Evolutionary conservation across 2,888 invertebrate species (phyloP).

Genomic region (Coelogynopora nodosa): DNA sequence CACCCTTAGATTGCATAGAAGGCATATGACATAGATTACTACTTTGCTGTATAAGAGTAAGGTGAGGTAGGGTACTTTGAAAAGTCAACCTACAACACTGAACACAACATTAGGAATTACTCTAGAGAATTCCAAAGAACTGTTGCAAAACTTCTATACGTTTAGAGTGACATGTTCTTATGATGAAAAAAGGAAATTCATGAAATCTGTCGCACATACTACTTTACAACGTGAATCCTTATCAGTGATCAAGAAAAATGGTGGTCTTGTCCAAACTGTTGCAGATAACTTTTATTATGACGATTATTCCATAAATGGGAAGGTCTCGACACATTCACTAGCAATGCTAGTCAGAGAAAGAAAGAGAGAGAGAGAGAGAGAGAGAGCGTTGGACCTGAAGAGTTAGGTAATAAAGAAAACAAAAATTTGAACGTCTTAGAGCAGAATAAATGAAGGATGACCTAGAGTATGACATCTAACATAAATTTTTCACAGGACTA

Average conservation of each 20-base stretch:
- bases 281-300: background rate
- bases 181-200: background rate
- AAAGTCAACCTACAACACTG: background rate
- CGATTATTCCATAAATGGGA: background rate
- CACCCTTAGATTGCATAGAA: too few relatives aligned
- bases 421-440: background rate
- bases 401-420: background rate
- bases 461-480: background rate
- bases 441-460: background rate
- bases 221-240: background rate
- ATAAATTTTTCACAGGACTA: background rate
- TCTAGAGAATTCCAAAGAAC: background rate
- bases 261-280: background rate
- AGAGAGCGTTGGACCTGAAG: background rate
- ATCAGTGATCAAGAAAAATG: background rate
- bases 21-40: too few relatives aligned
- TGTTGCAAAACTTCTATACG: background rate
- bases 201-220: background rate
- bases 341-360: background rate
- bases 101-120: background rate
- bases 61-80: background rate
- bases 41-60: background rate
- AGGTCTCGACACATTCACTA: background rate
- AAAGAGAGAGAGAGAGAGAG: background rate
- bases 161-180: background rate